Percentiles rank a stretch among this genome's conserved stretches.
Evolutionary conservation across 2,888 invertebrate genomes (phyloP).

Genomic region (Hirtodrosophila alboralis): DNA sequence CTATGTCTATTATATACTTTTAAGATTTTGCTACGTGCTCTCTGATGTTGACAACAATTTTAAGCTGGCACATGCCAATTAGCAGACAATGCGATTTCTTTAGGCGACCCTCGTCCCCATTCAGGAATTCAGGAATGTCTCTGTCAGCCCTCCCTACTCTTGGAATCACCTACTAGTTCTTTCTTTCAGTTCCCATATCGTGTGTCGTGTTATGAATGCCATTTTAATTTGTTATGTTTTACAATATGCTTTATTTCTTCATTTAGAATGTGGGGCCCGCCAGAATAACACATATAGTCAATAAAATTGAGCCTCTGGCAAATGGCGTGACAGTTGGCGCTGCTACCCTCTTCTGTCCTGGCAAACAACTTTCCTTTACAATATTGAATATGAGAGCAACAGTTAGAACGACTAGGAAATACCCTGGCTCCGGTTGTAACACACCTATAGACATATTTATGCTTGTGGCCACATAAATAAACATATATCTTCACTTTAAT

Average conservation of each 20-base stretch:
- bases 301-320: slow-evolving; percentile 34
- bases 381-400: slow-evolving; percentile 8
- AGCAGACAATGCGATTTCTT: neutral
- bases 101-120: no score
- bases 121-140: neutral
- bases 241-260: slow-evolving; percentile 42
- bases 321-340: slow-evolving; percentile 34
- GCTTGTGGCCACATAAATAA: no score
- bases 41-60: neutral
- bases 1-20: no score
- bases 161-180: no score
- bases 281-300: slow-evolving; percentile 26
- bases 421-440: no score
- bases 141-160: neutral
- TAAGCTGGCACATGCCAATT: slow-evolving; percentile 14
- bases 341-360: slow-evolving; percentile 1
- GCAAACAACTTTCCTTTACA: slow-evolving; percentile 37
- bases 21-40: slow-evolving; percentile 2
- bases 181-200: slow-evolving; percentile 11
- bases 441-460: no score
- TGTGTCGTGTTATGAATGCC: slow-evolving; percentile 18
- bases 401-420: no score
- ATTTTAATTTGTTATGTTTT: slow-evolving; percentile 63
- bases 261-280: slow-evolving; percentile 16
- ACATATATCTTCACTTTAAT: no score